Evolutionary conservation across 2,888 invertebrate species (phyloP), one percentile per base, ranked within the genome.

Genomic region (Gandaritis pyraliata): DNA sequence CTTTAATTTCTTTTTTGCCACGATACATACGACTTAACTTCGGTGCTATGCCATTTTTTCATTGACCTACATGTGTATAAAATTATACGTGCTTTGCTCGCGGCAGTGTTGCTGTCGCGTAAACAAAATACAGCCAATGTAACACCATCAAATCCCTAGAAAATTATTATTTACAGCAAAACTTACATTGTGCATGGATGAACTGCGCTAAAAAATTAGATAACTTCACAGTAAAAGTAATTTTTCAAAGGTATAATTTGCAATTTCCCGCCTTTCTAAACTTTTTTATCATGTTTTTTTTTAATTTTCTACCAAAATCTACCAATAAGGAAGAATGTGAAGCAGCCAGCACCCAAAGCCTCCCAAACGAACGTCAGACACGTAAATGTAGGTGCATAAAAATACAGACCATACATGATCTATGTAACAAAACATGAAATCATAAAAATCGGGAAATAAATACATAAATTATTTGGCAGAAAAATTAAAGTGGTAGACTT

Each of bases 11-110:
- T 88, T 87, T 85, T 85, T 89, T 90, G 90, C 90, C 91, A 92
- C 90, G 88, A 87, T 86, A 88, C 88, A 88, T 88, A 91, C 72
- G 86, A 87, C 83, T 84, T 88, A 79, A 76, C 79, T 83, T 82
- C 82, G 84, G 82, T 82, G 85, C 86, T 91, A 91, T 88, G 91
- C 92, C 92, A 92, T 91, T 92, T 88, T 92, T 92, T 88, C 90
- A 90, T 86, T 90, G 91, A 91, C 90, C 92, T 92, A 91, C 90
- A 92, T 90, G 89, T 90, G 88, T 89, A 89, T 87, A 90, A 85
- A 88, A 77, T 77, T 80, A 79, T 89, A 87, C 87, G 85, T 85
- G 82, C 82, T 87, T 56, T 84, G 81, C 82, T 85, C 76, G 79
- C 75, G 74, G 72, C 83, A 77, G 90, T 90, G 90, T 90, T 90